Evolutionary conservation across 2,888 invertebrate genomes (phyloP).

Genomic region (Mesochorus sp.): DNA sequence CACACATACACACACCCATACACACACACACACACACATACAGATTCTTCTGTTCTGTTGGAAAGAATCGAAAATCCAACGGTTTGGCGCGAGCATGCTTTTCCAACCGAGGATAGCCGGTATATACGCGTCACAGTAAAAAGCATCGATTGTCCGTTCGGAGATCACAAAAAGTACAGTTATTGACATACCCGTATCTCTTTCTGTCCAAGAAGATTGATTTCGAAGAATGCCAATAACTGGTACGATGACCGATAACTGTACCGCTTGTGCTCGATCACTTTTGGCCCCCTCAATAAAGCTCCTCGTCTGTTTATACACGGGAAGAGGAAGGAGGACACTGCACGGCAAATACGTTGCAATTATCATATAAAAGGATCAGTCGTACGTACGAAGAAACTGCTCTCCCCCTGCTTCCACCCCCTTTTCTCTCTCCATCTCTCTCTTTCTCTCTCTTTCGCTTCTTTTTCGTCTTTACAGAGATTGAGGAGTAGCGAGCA

Average conservation of each 20-base stretch:
- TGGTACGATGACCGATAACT: neutral
- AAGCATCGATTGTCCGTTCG: conserved; percentile 19
- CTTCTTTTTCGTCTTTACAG: neutral
- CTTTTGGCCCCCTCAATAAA: conserved; percentile 69
- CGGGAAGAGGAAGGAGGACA: conserved; percentile 34
- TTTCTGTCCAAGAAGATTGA: conserved; percentile 2
- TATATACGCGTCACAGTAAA: neutral
- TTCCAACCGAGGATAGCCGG: conserved; percentile 14
- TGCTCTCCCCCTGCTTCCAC: conserved; percentile 15
- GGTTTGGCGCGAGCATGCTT: conserved; percentile 38
- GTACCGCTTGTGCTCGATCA: conserved; percentile 28
- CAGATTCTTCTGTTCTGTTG: conserved; percentile 23
- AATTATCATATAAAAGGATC: conserved; percentile 81
- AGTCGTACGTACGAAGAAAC: conserved; percentile 64
- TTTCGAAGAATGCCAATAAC: conserved; percentile 14
- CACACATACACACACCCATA: conserved; percentile 27
- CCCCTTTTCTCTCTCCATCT: neutral
- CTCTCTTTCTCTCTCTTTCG: neutral
- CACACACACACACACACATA: conserved; percentile 1
- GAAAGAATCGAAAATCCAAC: conserved; percentile 57
- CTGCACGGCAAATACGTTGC: conserved; percentile 76
- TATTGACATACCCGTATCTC: neutral
- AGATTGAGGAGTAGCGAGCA: conserved; percentile 19
- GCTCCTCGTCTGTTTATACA: conserved; percentile 75
- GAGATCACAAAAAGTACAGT: neutral